These are phyloP conservation scores for Meda fulgida DNA, from an alignment of 2,797 vertebrate genomes.

Conservation along the genomic window DNA sequence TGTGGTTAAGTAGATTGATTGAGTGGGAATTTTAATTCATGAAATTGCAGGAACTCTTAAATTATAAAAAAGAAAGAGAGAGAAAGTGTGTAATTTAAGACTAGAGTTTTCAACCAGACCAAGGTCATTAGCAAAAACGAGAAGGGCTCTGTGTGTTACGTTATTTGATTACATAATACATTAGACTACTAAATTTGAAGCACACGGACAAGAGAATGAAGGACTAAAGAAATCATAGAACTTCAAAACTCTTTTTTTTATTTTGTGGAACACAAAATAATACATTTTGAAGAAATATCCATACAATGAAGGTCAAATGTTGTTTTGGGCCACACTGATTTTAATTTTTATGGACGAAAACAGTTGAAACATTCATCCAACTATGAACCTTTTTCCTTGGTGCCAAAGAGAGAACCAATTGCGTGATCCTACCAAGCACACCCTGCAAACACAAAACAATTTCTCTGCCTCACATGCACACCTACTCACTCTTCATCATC, in stretches of 20 bases:
- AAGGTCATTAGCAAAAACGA: slow-evolving; percentile 14
- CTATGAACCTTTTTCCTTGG: slow-evolving; percentile 32
- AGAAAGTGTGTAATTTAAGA: slow-evolving; percentile 43
- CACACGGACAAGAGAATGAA: neutral
- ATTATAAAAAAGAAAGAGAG: slow-evolving; percentile 28
- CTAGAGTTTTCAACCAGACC: neutral
- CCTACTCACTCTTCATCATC: slow-evolving; percentile 54
- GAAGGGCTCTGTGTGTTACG: slow-evolving; percentile 25
- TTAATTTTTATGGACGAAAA: neutral
- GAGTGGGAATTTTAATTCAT: slow-evolving; percentile 67
- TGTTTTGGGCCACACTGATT: neutral
- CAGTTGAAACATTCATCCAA: slow-evolving; percentile 21
- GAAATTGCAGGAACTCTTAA: slow-evolving; percentile 49
- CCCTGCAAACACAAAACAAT: slow-evolving; percentile 51
- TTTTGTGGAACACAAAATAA: neutral
- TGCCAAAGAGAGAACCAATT: slow-evolving; percentile 30
- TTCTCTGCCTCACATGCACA: slow-evolving; percentile 51
- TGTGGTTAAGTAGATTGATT: slow-evolving; percentile 71
- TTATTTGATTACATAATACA: slow-evolving; percentile 29
- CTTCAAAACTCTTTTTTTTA: neutral
- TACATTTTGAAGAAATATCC: neutral
- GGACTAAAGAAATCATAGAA: neutral
- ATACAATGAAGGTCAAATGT: neutral
- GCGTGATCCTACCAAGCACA: neutral
- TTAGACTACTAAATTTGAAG: slow-evolving; percentile 11